Percentiles rank a stretch among this genome's conserved stretches.
phyloP scores from a whole-genome alignment of 2,888 invertebrate genomes.

The Campaea margaritaria region DNA sequence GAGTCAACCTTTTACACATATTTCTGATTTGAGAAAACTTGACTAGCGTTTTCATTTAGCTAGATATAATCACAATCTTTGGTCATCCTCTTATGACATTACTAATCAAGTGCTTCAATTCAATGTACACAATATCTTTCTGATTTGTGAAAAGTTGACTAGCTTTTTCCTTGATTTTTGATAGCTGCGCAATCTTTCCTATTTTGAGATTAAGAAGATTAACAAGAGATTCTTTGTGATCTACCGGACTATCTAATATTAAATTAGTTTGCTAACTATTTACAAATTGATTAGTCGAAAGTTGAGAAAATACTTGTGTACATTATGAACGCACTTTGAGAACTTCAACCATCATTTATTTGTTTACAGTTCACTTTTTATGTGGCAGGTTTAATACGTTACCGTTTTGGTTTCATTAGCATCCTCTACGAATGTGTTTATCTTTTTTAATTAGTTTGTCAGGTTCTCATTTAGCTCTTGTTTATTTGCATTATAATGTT shows the following conservation, averaged over 20 bases:
- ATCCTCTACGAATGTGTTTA: constrained; percentile 31
- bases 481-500: constrained; percentile 6
- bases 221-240: too few relatives aligned
- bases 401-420: constrained; percentile 33
- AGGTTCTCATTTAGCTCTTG: constrained; percentile 27
- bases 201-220: too few relatives aligned
- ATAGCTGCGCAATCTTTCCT: too few relatives aligned
- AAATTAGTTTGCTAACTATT: neutral
- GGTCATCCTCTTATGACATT: too few relatives aligned
- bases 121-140: too few relatives aligned
- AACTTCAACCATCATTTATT: constrained; percentile 26
- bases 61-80: too few relatives aligned
- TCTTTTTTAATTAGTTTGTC: constrained; percentile 34
- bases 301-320: constrained; percentile 13
- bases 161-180: too few relatives aligned
- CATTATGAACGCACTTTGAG: constrained; percentile 23
- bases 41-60: neutral
- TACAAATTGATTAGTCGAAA: constrained; percentile 7
- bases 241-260: neutral
- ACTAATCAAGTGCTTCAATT: neutral
- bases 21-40: neutral
- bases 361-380: constrained; percentile 52
- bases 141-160: too few relatives aligned
- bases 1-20: too few relatives aligned
- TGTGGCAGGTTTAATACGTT: constrained; percentile 52